Evolutionary conservation across 1,140 invertebrate genomes (phyloP).

Genomic region (Cydia pomonella): DNA sequence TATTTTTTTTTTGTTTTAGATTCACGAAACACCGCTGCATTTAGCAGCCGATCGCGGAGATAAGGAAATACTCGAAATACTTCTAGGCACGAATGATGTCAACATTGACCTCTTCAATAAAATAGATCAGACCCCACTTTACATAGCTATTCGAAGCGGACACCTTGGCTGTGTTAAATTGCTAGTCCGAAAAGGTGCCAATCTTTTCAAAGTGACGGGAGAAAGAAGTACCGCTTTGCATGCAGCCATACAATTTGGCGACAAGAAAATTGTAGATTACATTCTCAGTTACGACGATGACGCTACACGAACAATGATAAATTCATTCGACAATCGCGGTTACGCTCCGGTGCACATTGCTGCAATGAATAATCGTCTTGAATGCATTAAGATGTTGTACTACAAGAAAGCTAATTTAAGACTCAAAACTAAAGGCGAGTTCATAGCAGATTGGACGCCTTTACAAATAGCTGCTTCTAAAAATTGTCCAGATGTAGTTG

Average conservation of each 20-base stretch:
- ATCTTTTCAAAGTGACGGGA: slow-evolving; percentile 43
- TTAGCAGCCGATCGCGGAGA: slow-evolving; percentile 78
- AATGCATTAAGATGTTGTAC: slow-evolving; percentile 82
- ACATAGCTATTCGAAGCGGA: slow-evolving; percentile 60
- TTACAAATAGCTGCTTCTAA: slow-evolving; percentile 79
- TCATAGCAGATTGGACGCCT: slow-evolving; percentile 71
- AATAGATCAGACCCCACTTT: slow-evolving; percentile 62
- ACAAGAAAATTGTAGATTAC: slow-evolving; percentile 47
- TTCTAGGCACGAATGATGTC: slow-evolving; percentile 70
- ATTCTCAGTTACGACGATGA: slow-evolving; percentile 39
- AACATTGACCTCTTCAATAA: slow-evolving; percentile 46
- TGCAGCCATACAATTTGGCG: slow-evolving; percentile 49
- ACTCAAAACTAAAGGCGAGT: slow-evolving; percentile 38
- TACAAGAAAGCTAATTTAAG: slow-evolving; percentile 69
- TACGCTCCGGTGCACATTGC: slow-evolving; percentile 81
- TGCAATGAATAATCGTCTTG: slow-evolving; percentile 82
- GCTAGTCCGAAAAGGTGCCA: slow-evolving; percentile 59
- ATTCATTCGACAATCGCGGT: slow-evolving; percentile 58
- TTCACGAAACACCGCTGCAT: slow-evolving; percentile 62
- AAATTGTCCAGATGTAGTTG: slow-evolving; percentile 68
- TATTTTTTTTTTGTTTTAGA: not conserved
- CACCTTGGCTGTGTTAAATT: slow-evolving; percentile 57
- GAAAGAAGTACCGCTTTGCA: slow-evolving; percentile 51
- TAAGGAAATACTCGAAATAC: slow-evolving; percentile 79
- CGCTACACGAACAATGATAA: not conserved